A percentile compares a stretch with the other conserved stretches of the same genome.
Conservation (phyloP, 1,140 invertebrate species). For the Eufriesea mexicana region DNA sequence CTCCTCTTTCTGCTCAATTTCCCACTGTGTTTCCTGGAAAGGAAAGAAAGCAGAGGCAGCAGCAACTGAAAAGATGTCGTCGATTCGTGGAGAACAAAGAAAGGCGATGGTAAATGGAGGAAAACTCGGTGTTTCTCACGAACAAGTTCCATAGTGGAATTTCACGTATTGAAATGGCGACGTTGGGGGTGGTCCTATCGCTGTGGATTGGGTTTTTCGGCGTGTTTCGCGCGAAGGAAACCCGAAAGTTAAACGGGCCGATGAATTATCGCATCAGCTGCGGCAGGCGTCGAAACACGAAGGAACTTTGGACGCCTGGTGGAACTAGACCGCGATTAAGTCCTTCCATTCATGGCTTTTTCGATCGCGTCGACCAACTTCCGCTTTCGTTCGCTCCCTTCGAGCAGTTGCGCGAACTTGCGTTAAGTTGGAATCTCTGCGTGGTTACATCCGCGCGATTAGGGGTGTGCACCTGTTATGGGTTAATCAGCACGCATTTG, state of each 20-base stretch:
- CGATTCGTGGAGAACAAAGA: no score
- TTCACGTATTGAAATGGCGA: neutral
- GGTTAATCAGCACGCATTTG: no score
- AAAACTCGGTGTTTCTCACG: neutral
- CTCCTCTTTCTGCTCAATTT: no score
- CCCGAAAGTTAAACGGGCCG: slow-evolving; percentile 1
- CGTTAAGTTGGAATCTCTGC: no score
- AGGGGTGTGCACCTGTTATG: no score
- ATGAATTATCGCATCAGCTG: slow-evolving; percentile 37
- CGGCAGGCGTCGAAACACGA: neutral
- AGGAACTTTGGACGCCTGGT: neutral
- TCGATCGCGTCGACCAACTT: neutral
- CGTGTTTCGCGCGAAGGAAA: slow-evolving; percentile 6
- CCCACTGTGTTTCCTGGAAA: no score
- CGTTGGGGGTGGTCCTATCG: neutral
- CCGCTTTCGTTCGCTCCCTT: no score
- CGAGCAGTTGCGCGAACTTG: neutral
- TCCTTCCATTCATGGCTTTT: slow-evolving; percentile 18
- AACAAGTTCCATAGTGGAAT: neutral
- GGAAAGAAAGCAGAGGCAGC: no score
- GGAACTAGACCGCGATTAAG: slow-evolving; percentile 6
- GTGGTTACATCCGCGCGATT: no score
- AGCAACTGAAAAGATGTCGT: no score
- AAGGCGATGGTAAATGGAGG: neutral
- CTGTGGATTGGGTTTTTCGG: neutral